phyloP scores from a whole-genome alignment of 1,140 invertebrate genomes.

The Nymphalis io region DNA sequence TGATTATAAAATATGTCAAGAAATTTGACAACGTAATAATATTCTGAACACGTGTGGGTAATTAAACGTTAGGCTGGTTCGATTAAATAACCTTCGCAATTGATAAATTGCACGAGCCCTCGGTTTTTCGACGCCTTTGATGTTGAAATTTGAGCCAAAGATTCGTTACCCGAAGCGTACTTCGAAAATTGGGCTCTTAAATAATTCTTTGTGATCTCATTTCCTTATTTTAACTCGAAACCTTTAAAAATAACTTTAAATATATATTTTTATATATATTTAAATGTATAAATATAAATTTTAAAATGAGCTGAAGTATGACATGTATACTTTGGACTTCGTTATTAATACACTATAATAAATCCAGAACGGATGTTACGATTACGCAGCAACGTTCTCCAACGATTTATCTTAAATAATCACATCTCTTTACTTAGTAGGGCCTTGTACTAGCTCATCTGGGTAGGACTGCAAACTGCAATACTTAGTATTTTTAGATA shows the following conservation, averaged over 20 bases:
- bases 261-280: not conserved
- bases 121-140: not conserved
- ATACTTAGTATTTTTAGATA: too few species aligned
- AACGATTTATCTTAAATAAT: too few species aligned
- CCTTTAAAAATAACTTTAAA: not conserved
- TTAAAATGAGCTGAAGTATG: too few species aligned
- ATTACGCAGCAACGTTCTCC: too few species aligned
- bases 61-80: not conserved
- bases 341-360: too few species aligned
- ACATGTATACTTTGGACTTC: too few species aligned
- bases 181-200: not conserved
- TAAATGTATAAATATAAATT: too few species aligned
- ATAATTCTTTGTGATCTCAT: not conserved
- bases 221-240: not conserved
- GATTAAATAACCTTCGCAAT: slow-evolving; percentile 2
- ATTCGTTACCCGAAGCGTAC: not conserved
- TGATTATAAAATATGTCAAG: too few species aligned
- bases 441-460: too few species aligned
- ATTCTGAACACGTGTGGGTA: not conserved
- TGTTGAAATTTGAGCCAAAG: not conserved
- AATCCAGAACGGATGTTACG: too few species aligned
- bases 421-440: too few species aligned
- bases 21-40: not conserved
- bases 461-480: too few species aligned
- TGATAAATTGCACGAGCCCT: not conserved